Base-by-base conservation (phyloP, 1,140 invertebrate genomes). In the Plutomurus gul region DNA sequence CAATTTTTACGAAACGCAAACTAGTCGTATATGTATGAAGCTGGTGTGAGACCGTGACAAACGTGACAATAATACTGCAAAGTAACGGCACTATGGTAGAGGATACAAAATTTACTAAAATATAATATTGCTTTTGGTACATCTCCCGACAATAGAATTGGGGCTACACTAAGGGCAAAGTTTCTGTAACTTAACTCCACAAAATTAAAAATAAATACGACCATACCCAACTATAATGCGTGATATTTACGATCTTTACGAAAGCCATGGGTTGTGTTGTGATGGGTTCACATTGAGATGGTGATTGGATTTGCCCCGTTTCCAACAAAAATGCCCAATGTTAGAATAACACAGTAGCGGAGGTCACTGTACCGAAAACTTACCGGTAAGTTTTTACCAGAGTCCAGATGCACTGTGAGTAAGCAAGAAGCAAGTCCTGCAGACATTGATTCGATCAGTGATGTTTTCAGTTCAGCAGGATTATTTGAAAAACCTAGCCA, bases 301-400 rank as follows among this genome's bases (percentile, higher is more conserved):
- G 47, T 51, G 47, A 51, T 51, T 51, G 47, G 47, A 51, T 51
- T 51, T 39, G 30, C 56, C 27, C 56, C 25, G 18, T 65, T 65
- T 30, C 56, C 56, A 65, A 30, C 30, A 3, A 51, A n/a, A 65
- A 56, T 65, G 5, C 43, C 43, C 20, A 11, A 11, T 36, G 5
- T n/a, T 76, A 49, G 81, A 75, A 46, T 22, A 7, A 13, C n/a
- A 51, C 20, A 1, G n/a, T n/a, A n/a, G n/a, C n/a, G n/a, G n/a
- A 39, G 56, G 65, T n/a, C n/a, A n/a, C n/a, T n/a, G n/a, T n/a
- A n/a, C 7, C 7, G 11, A 65, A 77, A 80, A 87, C 90, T 91
- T 89, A 97, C 95, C 27, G 95, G 95, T 37, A 98, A 87, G 88
- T 96, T 92, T 86, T 92, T 93, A 13, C 94, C 95, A 5, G 94